Conservation (phyloP, 2,888 invertebrate genomes). For the Alentia gelatinosa region DNA sequence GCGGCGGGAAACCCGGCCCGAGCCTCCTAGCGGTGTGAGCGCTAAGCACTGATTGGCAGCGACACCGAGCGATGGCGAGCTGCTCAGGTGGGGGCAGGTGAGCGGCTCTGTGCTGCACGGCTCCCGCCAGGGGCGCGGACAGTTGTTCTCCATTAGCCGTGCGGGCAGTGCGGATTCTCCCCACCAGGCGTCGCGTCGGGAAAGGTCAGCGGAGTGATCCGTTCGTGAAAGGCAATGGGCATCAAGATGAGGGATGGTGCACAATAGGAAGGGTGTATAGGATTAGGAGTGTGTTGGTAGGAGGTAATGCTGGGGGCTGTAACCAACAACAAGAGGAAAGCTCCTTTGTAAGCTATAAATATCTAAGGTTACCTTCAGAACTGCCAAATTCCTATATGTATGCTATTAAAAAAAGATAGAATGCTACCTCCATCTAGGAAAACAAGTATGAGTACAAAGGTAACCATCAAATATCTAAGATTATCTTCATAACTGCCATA, state of each 20-base stretch:
- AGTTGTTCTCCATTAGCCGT: conserved; percentile 6
- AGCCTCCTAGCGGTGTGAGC: not conserved
- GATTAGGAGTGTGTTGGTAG: no score
- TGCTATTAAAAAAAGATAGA: no score
- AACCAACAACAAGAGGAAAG: no score
- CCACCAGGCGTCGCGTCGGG: not conserved
- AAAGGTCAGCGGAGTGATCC: not conserved
- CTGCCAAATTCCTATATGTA: no score
- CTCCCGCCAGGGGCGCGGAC: not conserved
- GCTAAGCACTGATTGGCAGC: conserved; percentile 7
- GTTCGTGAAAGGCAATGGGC: not conserved
- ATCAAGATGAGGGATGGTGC: not conserved
- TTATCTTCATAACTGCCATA: no score
- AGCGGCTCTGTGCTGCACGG: not conserved
- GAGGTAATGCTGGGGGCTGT: no score
- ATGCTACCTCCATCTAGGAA: no score
- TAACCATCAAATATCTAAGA: no score
- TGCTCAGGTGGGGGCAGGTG: not conserved
- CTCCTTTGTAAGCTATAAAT: no score
- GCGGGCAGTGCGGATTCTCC: not conserved
- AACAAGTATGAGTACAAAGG: no score
- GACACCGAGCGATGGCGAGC: not conserved
- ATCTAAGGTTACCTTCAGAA: no score
- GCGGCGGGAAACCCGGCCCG: not conserved
- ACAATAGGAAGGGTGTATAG: no score